A percentile compares a stretch with the other conserved stretches of the same genome.
phyloP scores from a whole-genome alignment of 1,140 invertebrate genomes.

The Patella vulgata region DNA sequence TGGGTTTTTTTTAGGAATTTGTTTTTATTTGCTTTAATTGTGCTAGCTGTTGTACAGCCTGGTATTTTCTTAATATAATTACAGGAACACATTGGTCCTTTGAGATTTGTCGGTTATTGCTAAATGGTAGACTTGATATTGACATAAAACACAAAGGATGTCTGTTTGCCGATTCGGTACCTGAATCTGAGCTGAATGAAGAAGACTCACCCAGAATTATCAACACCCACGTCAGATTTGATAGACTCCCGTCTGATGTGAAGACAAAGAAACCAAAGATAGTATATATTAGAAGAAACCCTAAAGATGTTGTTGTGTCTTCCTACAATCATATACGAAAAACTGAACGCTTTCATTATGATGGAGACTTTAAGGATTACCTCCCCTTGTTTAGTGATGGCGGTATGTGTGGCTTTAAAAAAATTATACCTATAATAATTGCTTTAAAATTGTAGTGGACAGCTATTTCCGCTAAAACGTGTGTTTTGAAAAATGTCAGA shows the following conservation, averaged over 20 bases:
- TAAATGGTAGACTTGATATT: constrained; percentile 17
- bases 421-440: too few relatives aligned
- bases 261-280: constrained; percentile 28
- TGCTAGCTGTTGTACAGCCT: too few relatives aligned
- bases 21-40: too few relatives aligned
- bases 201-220: constrained; percentile 30
- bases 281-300: constrained; percentile 34
- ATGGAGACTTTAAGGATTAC: constrained; percentile 17
- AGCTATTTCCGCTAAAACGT: too few relatives aligned
- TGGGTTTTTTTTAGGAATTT: too few relatives aligned
- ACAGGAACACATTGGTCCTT: constrained; percentile 39
- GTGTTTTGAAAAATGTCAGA: too few relatives aligned
- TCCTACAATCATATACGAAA: constrained; percentile 35
- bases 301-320: constrained; percentile 47
- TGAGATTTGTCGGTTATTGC: constrained; percentile 33
- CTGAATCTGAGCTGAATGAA: constrained; percentile 4
- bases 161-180: constrained; percentile 28
- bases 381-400: constrained; percentile 9
- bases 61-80: too few relatives aligned
- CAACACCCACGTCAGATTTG: constrained; percentile 30
- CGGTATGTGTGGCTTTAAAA: too few relatives aligned
- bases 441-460: too few relatives aligned
- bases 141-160: constrained; percentile 21
- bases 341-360: constrained; percentile 14
- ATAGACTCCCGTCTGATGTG: constrained; percentile 24